Evolutionary conservation across 1,140 invertebrate species (phyloP).

Genomic region (Phocides pigmalion): DNA sequence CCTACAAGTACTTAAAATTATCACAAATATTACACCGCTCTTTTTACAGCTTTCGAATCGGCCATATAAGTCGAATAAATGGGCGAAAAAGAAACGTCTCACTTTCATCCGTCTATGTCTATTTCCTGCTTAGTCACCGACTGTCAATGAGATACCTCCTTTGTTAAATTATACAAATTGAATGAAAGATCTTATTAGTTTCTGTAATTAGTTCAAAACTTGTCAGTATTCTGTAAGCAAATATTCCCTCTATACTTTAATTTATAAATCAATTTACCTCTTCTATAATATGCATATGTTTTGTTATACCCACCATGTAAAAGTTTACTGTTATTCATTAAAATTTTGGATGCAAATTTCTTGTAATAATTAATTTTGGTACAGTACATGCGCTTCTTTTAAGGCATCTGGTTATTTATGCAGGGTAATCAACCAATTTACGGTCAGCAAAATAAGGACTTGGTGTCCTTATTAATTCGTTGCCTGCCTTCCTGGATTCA

Average conservation of each 20-base stretch:
- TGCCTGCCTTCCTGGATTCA: conserved; percentile 40
- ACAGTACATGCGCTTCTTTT: background rate
- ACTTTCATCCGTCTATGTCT: conserved; percentile 26
- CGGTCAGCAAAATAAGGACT: conserved; percentile 40
- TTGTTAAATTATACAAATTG: conserved; percentile 24
- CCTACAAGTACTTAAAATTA: conserved; percentile 9
- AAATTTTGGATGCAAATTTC: background rate
- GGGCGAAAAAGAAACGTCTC: conserved; percentile 9
- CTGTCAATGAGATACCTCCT: background rate
- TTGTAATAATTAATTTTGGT: background rate
- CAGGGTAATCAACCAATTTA: conserved; percentile 40
- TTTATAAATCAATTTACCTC: background rate
- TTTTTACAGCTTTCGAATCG: conserved; percentile 23
- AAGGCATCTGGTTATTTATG: conserved; percentile 29
- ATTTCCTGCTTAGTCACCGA: conserved; percentile 24
- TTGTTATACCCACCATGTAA: background rate
- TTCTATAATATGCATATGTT: too few relatives aligned
- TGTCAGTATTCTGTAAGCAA: background rate
- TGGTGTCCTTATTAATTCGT: conserved; percentile 45
- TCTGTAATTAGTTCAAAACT: background rate
- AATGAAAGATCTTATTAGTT: background rate
- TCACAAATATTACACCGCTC: conserved; percentile 8
- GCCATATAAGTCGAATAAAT: conserved; percentile 18
- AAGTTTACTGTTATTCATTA: background rate
- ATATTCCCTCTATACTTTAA: background rate